A percentile compares a stretch with the other conserved stretches of the same genome.
These are phyloP conservation scores for Lagocephalus sceleratus DNA, from an alignment of 2,797 vertebrate species.

Conservation along the genomic window DNA sequence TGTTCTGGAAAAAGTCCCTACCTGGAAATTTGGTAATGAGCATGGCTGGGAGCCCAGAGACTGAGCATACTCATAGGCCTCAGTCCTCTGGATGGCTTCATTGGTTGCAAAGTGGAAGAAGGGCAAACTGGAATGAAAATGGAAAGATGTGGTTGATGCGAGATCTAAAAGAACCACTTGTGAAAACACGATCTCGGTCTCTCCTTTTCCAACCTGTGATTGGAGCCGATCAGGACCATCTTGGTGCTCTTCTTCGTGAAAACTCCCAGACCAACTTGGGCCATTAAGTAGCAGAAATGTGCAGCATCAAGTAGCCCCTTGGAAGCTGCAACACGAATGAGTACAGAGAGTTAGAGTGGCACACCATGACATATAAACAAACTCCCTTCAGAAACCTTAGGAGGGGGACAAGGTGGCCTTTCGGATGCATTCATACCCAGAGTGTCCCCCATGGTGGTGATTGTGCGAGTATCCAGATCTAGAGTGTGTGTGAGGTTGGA, in stretches of 20 bases:
- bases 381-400: neutral
- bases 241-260: constrained; percentile 94
- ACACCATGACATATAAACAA: neutral
- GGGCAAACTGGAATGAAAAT: constrained; percentile 72
- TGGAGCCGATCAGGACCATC: constrained; percentile 91
- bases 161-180: neutral
- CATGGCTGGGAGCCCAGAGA: constrained; percentile 86
- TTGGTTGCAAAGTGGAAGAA: constrained; percentile 89
- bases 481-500: constrained; percentile 90
- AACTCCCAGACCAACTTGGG: constrained; percentile 89
- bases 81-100: constrained; percentile 95
- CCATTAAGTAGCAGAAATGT: constrained; percentile 98
- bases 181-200: neutral
- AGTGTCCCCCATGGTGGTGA: constrained; percentile 96
- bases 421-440: constrained; percentile 77
- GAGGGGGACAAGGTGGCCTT: neutral
- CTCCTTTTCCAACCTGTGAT: constrained; percentile 84
- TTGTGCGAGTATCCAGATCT: constrained; percentile 89
- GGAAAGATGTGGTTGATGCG: constrained; percentile 10
- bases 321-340: constrained; percentile 75
- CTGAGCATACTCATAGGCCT: constrained; percentile 94
- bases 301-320: constrained; percentile 91
- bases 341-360: neutral
- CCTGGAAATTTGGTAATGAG: constrained; percentile 90
- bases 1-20: constrained; percentile 36